These are phyloP conservation scores for Apodemia hepburni DNA, from an alignment of 2,888 invertebrate genomes.

Conservation along the genomic window DNA sequence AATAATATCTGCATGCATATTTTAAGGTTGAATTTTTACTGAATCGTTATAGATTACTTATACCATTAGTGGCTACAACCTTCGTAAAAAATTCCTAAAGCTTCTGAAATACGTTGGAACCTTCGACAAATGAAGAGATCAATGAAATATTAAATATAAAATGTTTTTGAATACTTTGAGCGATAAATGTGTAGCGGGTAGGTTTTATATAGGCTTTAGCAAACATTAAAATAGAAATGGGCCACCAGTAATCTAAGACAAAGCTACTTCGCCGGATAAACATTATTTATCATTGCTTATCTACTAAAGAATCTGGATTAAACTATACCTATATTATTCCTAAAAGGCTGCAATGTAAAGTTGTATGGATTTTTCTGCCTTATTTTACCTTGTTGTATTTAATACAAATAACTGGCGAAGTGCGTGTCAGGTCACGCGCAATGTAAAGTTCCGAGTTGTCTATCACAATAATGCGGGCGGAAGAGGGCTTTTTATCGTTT, in stretches of 20 bases:
- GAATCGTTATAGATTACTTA: conserved; percentile 1
- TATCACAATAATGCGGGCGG: no score
- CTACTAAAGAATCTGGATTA: background rate
- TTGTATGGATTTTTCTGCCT: no score
- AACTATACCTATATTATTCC: background rate
- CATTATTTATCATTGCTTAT: background rate
- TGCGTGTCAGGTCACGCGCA: no score
- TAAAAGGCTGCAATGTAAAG: no score
- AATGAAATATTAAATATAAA: background rate
- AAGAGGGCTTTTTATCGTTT: no score
- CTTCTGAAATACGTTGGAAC: background rate
- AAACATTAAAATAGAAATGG: background rate
- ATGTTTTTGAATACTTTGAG: background rate
- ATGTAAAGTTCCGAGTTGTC: no score
- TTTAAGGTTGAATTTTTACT: background rate
- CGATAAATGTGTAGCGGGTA: background rate
- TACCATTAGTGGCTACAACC: conserved; percentile 1
- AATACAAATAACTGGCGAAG: no score
- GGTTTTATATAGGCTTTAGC: background rate
- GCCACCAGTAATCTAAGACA: background rate
- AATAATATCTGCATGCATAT: conserved; percentile 45
- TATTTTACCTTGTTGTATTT: no score
- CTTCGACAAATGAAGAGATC: background rate
- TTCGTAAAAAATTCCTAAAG: background rate
- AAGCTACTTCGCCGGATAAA: background rate